A percentile compares a stretch with the other conserved stretches of the same genome.
phyloP scores from a whole-genome alignment of 2,888 invertebrate genomes.

The Lydus trimaculatus region DNA sequence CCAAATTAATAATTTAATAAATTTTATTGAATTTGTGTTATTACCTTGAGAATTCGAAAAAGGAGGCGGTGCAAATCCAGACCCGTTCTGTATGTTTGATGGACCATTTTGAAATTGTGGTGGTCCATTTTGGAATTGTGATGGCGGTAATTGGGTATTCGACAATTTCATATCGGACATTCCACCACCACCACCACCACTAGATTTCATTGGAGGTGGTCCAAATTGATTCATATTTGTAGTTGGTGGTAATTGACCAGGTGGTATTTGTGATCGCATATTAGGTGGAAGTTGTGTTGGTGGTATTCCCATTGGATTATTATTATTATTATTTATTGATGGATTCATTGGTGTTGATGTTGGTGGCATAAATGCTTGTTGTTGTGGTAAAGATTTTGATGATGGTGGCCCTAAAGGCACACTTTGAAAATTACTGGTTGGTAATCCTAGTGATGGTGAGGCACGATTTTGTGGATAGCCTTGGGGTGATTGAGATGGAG shows the following conservation, averaged over 20 bases:
- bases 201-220: conserved; percentile 13
- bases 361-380: conserved; percentile 23
- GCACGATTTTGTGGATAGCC: conserved; percentile 38
- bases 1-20: not conserved
- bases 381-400: conserved; percentile 27
- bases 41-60: conserved; percentile 15
- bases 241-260: conserved; percentile 42
- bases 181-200: not conserved
- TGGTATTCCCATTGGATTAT: conserved; percentile 19
- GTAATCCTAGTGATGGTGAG: conserved; percentile 47
- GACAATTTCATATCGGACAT: not conserved
- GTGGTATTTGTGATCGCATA: conserved; percentile 36
- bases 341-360: conserved; percentile 30
- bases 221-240: conserved; percentile 49
- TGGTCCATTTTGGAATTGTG: conserved; percentile 33
- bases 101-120: conserved; percentile 33
- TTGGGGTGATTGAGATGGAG: conserved; percentile 37
- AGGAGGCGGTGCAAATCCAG: conserved; percentile 25
- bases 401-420: conserved; percentile 46
- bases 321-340: conserved; percentile 15
- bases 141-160: conserved; percentile 37
- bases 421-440: conserved; percentile 51
- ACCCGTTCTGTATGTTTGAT: conserved; percentile 32
- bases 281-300: conserved; percentile 24
- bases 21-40: not conserved